phyloP scores from a whole-genome alignment of 2,113 vertebrate species.

The Myocastor coypus region DNA sequence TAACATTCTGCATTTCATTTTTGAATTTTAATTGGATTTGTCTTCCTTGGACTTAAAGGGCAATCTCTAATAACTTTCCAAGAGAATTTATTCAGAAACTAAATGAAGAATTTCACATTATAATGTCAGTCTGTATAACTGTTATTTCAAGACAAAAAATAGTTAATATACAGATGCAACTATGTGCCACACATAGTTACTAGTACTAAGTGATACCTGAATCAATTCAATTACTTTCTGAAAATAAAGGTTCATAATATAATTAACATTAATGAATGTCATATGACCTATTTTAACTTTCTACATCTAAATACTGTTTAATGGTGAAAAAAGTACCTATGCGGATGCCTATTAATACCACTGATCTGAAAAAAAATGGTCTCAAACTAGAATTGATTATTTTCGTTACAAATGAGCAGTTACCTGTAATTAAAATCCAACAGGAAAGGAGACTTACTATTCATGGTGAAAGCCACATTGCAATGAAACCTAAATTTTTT shows the following conservation, averaged over 20 bases:
- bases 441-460: neutral
- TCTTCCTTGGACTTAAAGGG: slow-evolving; percentile 68
- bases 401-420: neutral
- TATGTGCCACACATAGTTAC: neutral
- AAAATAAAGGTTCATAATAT: slow-evolving; percentile 61
- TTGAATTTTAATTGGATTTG: slow-evolving; percentile 81
- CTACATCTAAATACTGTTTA: neutral
- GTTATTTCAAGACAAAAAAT: slow-evolving; percentile 47
- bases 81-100: slow-evolving; percentile 65
- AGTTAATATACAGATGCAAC: neutral
- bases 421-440: neutral
- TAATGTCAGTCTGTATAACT: slow-evolving; percentile 69
- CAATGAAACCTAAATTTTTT: neutral
- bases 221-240: slow-evolving; percentile 41
- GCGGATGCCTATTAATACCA: neutral
- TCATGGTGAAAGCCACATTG: neutral
- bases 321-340: neutral
- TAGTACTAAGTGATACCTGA: neutral
- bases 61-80: slow-evolving; percentile 60
- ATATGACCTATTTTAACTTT: slow-evolving; percentile 63
- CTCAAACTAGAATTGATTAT: neutral
- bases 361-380: neutral
- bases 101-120: slow-evolving; percentile 70
- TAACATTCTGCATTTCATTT: slow-evolving; percentile 40
- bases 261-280: slow-evolving; percentile 20